phyloP scores from a whole-genome alignment of 1,140 invertebrate species.

The Sycophaga agraensis region DNA sequence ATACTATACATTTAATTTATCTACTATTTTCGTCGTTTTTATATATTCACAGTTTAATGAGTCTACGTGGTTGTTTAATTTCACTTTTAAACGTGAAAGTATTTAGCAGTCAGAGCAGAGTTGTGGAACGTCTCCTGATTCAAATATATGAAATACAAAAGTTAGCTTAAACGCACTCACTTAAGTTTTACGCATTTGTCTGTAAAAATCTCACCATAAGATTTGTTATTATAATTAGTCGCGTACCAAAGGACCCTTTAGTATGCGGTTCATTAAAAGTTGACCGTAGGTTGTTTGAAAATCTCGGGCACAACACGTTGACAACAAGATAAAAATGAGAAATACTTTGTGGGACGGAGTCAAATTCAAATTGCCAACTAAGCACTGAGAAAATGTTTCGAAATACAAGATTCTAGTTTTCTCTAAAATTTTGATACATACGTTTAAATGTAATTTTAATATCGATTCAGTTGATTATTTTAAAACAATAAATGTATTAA shows the following conservation, averaged over 20 bases:
- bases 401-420: background rate
- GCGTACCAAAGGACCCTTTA: too few relatives aligned
- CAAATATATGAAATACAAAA: background rate
- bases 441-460: too few relatives aligned
- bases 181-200: background rate
- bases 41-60: background rate
- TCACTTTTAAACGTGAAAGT: background rate
- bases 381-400: background rate
- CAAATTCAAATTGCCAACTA: background rate
- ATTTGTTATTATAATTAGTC: too few relatives aligned
- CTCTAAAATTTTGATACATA: too few relatives aligned
- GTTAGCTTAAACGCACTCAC: background rate
- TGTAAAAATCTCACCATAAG: background rate
- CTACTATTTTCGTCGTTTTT: background rate
- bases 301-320: background rate
- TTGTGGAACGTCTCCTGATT: background rate
- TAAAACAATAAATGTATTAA: too few relatives aligned
- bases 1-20: background rate
- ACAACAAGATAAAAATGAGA: background rate
- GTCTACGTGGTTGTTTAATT: background rate
- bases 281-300: too few relatives aligned
- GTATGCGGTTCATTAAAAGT: background rate
- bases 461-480: too few relatives aligned
- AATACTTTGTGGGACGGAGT: constrained; percentile 13
- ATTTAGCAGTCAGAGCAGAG: background rate